Base-by-base conservation (phyloP, 2,888 invertebrate species). In the Meteorus colon region DNA sequence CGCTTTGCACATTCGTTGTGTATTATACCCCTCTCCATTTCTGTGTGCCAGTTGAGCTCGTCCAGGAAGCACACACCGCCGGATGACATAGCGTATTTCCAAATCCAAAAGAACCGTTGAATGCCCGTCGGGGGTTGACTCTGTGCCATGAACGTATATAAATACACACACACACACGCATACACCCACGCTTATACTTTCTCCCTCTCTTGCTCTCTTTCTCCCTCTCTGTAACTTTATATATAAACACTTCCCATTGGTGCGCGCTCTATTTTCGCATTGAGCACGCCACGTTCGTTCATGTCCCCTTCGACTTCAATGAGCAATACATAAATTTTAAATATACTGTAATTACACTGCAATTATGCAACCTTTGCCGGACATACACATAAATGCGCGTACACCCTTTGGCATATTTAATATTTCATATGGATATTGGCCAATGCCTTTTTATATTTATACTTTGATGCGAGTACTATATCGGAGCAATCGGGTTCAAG, bases 311-410 rank as follows among this genome's bases (percentile, higher is more conserved):
- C 55, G 66, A 70, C 66, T 75, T 67, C 71, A 75, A 75, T 71
- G 75, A 75, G 65, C 66, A 66, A 75, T 66, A 27, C 71, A 75
- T 75, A 75, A 75, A 75, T 75, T 71, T 71, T 59, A 71, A 71
- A 75, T 71, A 66, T 66, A 60, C 71, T 71, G 75, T 75, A 75
- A 75, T 75, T 75, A 75, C 75, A 55, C 31, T 60, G 71, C 55
- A 75, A 75, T 75, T 75, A 75, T 75, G 59, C 75, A 51, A 51
- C 63, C 63, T 73, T 34, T 29, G 29, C 16, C 62, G 62, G 29
- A 62, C 29, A 29, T 24, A 55, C 19, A 55, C 3, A 48, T 14
- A 48, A 63, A 48, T 70, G 51, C 70, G 41, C 29, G 51, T 55
- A 31, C 41, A 59, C 60, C 12, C 55, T 55, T 70, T 63, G 62